Percentiles rank a stretch among this genome's conserved stretches.
Conservation (phyloP, 2,113 vertebrate species). For the Geococcyx californianus region DNA sequence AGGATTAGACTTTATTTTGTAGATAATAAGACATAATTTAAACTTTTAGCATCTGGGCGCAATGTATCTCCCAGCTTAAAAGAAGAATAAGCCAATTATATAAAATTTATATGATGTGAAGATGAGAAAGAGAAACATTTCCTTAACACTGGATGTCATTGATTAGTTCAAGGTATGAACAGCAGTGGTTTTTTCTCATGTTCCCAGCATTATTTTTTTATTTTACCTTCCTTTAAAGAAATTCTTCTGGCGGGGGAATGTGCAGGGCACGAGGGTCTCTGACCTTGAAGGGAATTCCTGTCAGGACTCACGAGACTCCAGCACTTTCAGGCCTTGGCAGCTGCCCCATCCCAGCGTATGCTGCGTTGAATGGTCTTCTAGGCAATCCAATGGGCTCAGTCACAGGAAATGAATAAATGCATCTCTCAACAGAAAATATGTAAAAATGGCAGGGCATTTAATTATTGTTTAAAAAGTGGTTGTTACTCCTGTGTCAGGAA, state of each 20-base stretch:
- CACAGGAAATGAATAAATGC: neutral
- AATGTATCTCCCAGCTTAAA: neutral
- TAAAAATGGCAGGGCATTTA: neutral
- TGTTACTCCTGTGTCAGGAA: neutral
- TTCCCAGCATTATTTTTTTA: neutral
- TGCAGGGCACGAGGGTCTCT: neutral
- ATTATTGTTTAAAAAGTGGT: neutral
- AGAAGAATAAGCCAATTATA: neutral
- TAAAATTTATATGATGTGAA: neutral
- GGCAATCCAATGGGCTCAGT: neutral
- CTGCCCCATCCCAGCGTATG: neutral
- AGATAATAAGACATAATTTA: too few species aligned
- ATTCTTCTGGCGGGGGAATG: neutral
- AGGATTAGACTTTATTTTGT: neutral
- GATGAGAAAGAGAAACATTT: neutral
- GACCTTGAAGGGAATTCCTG: slow-evolving; percentile 22
- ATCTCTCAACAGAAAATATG: neutral
- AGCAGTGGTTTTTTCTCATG: neutral
- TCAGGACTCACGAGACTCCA: neutral
- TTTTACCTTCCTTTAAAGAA: neutral
- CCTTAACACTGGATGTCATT: neutral
- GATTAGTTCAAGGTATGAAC: neutral
- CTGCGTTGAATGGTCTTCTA: neutral
- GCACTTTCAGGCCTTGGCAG: neutral
- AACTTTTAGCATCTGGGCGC: neutral